Evolutionary conservation across 2,888 invertebrate species (phyloP).

Genomic region (Cephus rjabovi): DNA sequence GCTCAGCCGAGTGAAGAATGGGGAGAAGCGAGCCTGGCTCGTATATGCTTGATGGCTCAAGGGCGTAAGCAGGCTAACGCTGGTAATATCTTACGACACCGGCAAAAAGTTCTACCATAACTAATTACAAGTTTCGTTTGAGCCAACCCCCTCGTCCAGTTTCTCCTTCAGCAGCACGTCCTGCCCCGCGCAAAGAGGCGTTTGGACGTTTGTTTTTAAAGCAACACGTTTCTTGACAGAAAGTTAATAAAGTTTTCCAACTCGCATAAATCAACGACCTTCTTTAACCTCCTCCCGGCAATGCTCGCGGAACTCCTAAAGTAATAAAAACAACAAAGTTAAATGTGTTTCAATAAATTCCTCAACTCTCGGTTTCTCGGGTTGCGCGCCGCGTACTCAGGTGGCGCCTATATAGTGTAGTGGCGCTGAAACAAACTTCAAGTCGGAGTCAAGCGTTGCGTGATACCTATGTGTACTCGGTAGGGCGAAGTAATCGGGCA

Average conservation of each 20-base stretch:
- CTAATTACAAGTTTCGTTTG: conserved; percentile 19
- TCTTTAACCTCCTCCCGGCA: conserved; percentile 31
- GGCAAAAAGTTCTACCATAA: conserved; percentile 12
- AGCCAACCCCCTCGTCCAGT: conserved; percentile 4
- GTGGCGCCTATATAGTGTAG: not conserved
- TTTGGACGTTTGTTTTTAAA: conserved; percentile 20
- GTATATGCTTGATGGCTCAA: not conserved
- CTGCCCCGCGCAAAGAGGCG: conserved; percentile 7
- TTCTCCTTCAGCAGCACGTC: conserved; percentile 1
- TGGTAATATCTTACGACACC: conserved; percentile 8
- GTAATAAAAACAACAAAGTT: conserved; percentile 47
- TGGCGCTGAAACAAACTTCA: not conserved
- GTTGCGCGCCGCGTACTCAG: not conserved
- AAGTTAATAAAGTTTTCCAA: conserved; percentile 56
- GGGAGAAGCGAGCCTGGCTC: not conserved
- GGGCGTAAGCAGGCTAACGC: not conserved
- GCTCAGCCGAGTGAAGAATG: not conserved
- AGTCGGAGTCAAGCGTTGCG: not conserved
- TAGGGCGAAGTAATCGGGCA: not conserved
- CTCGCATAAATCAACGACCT: conserved; percentile 57
- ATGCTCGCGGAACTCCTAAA: conserved; percentile 1
- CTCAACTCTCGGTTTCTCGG: conserved; percentile 12
- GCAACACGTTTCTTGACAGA: conserved; percentile 50
- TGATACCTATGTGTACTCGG: not conserved
- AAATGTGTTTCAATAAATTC: conserved; percentile 52